Percentiles rank a stretch among this genome's conserved stretches.
Conservation (phyloP, 2,888 invertebrate genomes). For the Pseudanteris insignis region DNA sequence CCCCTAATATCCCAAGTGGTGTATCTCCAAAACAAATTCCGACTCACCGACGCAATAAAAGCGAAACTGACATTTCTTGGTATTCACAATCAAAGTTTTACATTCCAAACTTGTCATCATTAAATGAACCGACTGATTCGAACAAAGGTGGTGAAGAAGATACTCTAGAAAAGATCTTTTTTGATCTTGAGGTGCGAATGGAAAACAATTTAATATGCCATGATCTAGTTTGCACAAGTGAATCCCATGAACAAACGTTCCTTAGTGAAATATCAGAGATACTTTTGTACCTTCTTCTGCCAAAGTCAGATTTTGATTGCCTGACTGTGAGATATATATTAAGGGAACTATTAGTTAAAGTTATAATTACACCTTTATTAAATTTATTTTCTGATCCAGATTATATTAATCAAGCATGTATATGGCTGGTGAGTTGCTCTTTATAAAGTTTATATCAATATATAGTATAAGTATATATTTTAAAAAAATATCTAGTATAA, state of each 20-base stretch:
- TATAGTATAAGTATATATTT: no score
- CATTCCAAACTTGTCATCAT: constrained; percentile 61
- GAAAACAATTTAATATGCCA: constrained; percentile 82
- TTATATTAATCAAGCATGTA: constrained; percentile 88
- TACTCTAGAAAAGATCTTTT: constrained; percentile 80
- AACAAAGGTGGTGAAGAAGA: constrained; percentile 55
- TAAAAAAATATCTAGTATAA: no score
- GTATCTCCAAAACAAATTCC: constrained; percentile 67
- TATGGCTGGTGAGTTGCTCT: constrained; percentile 82
- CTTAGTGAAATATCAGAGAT: constrained; percentile 85
- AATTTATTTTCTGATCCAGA: constrained; percentile 86
- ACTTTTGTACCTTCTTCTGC: constrained; percentile 82
- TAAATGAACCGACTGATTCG: constrained; percentile 58
- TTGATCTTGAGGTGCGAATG: constrained; percentile 88
- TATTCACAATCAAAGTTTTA: constrained; percentile 75
- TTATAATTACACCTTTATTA: constrained; percentile 76
- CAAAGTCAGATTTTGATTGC: constrained; percentile 86
- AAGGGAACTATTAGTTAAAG: constrained; percentile 80
- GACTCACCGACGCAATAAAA: constrained; percentile 76
- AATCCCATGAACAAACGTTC: constrained; percentile 76
- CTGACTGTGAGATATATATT: constrained; percentile 80
- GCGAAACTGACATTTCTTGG: constrained; percentile 78
- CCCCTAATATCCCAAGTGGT: constrained; percentile 60
- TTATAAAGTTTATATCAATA: not conserved
- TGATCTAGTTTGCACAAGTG: constrained; percentile 80